These are phyloP conservation scores for Sebastiscus tertius DNA, from an alignment of 2,797 vertebrate species.

Conservation along the genomic window DNA sequence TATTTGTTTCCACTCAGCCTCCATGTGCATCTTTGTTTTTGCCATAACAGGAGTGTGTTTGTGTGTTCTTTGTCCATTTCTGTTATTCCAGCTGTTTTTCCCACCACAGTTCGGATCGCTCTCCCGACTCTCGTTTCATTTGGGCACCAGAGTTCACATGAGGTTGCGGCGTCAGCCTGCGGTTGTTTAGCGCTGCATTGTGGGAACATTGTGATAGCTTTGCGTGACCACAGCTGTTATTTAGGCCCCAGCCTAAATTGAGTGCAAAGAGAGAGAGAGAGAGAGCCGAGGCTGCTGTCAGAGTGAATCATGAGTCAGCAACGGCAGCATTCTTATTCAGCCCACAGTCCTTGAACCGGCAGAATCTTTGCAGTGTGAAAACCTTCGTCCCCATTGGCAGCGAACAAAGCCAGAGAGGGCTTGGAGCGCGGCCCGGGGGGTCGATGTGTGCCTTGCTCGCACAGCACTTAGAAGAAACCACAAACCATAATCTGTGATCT, in stretches of 20 bases:
- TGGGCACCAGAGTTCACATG: constrained; percentile 47
- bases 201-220: constrained; percentile 55
- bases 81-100: constrained; percentile 68
- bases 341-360: constrained; percentile 50
- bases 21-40: constrained; percentile 14
- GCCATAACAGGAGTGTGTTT: constrained; percentile 5
- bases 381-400: constrained; percentile 46
- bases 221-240: constrained; percentile 61
- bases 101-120: constrained; percentile 14
- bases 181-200: constrained; percentile 61
- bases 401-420: constrained; percentile 22
- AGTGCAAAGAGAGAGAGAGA: constrained; percentile 32
- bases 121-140: constrained; percentile 42
- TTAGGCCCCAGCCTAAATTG: constrained; percentile 43
- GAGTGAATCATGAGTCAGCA: constrained; percentile 66
- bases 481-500: constrained; percentile 47
- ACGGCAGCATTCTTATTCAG: constrained; percentile 53
- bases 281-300: constrained; percentile 52
- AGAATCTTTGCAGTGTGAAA: constrained; percentile 57
- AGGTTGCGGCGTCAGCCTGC: constrained; percentile 59
- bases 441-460: constrained; percentile 15
- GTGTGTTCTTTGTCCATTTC: constrained; percentile 22
- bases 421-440: constrained; percentile 20
- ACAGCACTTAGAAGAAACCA: constrained; percentile 33
- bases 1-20: constrained; percentile 1